Conservation (phyloP, 2,797 vertebrate species). For the Steatocranus sp. region DNA sequence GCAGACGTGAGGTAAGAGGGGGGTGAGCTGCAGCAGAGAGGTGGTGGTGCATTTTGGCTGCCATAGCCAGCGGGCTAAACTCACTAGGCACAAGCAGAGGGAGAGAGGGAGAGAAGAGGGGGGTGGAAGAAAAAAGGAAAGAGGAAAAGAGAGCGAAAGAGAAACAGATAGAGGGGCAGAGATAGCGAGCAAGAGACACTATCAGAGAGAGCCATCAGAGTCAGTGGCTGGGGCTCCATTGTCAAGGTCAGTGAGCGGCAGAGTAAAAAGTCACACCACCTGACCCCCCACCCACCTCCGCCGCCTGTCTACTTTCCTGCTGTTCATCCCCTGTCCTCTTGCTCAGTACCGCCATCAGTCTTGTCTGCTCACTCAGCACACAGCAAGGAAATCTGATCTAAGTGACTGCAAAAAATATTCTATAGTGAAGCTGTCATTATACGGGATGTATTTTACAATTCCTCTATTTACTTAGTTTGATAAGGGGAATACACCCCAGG, state of each 20-base stretch:
- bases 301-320: slow-evolving; percentile 50
- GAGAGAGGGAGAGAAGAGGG: not conserved
- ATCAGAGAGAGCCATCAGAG: slow-evolving; percentile 52
- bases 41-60: slow-evolving; percentile 51
- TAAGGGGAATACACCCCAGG: not conserved
- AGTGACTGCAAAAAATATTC: slow-evolving; percentile 3
- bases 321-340: slow-evolving; percentile 37
- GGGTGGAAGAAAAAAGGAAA: not conserved
- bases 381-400: slow-evolving; percentile 25
- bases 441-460: not conserved
- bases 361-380: slow-evolving; percentile 50
- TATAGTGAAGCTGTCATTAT: not conserved
- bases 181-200: slow-evolving; percentile 20
- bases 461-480: not conserved
- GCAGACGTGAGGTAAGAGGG: slow-evolving; percentile 70
- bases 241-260: slow-evolving; percentile 68
- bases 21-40: slow-evolving; percentile 54
- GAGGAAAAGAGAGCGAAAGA: not conserved
- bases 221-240: slow-evolving; percentile 54
- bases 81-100: not conserved
- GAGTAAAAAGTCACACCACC: slow-evolving; percentile 65
- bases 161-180: not conserved
- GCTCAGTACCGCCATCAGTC: slow-evolving; percentile 47
- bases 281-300: slow-evolving; percentile 28
- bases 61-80: slow-evolving; percentile 14